Evolutionary conservation across 2,888 invertebrate genomes (phyloP), one percentile per base, ranked within the genome.

Genomic region (Cephus spinipes): DNA sequence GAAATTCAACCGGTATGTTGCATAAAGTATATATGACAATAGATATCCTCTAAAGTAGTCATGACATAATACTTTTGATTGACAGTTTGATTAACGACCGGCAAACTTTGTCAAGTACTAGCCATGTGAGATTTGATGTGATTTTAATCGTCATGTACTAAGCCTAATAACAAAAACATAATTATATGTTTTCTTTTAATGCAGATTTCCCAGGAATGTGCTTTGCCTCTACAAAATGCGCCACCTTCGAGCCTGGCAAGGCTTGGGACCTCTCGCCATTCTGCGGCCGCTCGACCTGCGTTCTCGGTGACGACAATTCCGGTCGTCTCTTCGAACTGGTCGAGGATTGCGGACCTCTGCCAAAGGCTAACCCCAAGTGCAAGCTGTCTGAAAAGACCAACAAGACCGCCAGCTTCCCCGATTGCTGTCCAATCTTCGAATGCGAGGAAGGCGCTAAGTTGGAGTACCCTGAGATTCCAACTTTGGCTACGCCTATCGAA

Each of bases 281-380:
- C 95, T 97, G 97, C 89, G 97, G 97, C n/a, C 95, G 96, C 84
- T 96, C 97, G 86, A 97, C 96, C 77, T 97, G 97, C 92, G 96
- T 97, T 4, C 93, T 95, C 85, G 95, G 95, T 84, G 96, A 96
- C 83, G 96, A 96, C 89, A 93, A 94, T 83, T 94, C 95, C 55
- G 94, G 95, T 68, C 94, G 96, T 87, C 94, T 97, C 0, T 93
- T 97, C 83, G 97, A 97, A 92, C 93, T 96, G 85, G 97, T 97
- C 0, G 97, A 97, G 89, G 97, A 97, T 92, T 98, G 97, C 88
- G 97, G 97, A 15, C 97, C 97, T 31, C 93, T 97, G 83, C 97
- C 97, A 9, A 93, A 97, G 83, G 95, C 96, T 81, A 97, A 97
- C 92, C 95, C 96, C 82, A 97, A 97, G 90, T 97, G 97, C 94